Evolutionary conservation across 2,797 vertebrate species (phyloP).

Genomic region (Melanotaenia pygmaea): DNA sequence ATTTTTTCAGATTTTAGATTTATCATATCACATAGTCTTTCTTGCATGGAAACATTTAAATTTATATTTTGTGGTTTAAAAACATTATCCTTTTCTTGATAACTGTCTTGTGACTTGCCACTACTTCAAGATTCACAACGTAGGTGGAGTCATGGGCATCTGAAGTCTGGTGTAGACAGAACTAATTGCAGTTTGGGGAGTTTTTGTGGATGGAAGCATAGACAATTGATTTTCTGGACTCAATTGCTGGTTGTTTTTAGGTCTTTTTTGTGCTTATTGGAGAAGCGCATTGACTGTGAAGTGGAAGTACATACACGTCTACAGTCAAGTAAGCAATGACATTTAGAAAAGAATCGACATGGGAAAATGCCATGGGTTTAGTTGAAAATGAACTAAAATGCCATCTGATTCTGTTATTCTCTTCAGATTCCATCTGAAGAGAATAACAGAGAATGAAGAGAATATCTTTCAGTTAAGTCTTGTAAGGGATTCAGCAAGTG

Average conservation of each 20-base stretch:
- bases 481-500: too few relatives aligned
- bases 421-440: not conserved
- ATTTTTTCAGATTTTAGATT: not conserved
- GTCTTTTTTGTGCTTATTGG: not conserved
- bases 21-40: not conserved
- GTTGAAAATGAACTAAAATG: not conserved
- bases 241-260: not conserved
- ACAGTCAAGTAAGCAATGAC: not conserved
- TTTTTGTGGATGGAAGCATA: not conserved
- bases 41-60: not conserved
- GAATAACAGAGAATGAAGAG: too few relatives aligned
- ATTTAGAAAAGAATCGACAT: not conserved
- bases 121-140: not conserved
- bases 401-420: not conserved
- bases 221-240: not conserved
- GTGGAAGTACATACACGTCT: not conserved
- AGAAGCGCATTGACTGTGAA: not conserved
- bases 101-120: not conserved
- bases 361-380: not conserved
- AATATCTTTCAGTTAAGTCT: too few relatives aligned
- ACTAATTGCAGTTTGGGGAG: not conserved
- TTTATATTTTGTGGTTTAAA: not conserved
- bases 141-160: not conserved
- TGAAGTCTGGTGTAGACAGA: not conserved
- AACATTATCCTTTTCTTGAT: not conserved